phyloP scores from a whole-genome alignment of 2,113 vertebrate genomes.

The Stigmatopora nigra region DNA sequence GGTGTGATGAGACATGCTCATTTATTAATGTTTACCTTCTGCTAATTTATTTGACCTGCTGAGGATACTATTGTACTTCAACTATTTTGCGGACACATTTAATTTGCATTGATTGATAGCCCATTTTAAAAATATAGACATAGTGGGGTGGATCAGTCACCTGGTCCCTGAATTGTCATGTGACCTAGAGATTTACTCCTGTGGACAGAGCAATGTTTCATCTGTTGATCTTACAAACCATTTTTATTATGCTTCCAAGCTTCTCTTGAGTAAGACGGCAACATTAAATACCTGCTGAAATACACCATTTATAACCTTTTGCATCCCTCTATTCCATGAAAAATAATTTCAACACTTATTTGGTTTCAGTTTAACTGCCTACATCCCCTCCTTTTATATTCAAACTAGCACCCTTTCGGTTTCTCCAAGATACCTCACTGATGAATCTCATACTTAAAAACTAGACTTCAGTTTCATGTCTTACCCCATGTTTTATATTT shows the following conservation, averaged over 20 bases:
- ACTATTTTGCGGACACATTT: too few relatives aligned
- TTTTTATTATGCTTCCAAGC: not conserved
- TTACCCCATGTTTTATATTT: constrained; percentile 8
- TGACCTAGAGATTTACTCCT: too few relatives aligned
- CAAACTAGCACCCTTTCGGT: constrained; percentile 35
- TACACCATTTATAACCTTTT: constrained; percentile 72
- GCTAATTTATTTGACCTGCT: too few relatives aligned
- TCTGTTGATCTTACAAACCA: too few relatives aligned
- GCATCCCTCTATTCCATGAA: constrained; percentile 80
- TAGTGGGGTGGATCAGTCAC: too few relatives aligned
- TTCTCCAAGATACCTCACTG: constrained; percentile 73
- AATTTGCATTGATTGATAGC: too few relatives aligned
- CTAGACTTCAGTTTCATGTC: not conserved
- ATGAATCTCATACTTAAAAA: constrained; percentile 85
- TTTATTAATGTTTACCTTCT: too few relatives aligned
- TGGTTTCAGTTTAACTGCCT: constrained; percentile 44
- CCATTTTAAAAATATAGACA: too few relatives aligned
- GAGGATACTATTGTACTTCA: too few relatives aligned
- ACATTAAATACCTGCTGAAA: not conserved
- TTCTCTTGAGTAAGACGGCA: not conserved
- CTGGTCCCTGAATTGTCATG: too few relatives aligned
- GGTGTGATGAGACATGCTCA: too few relatives aligned
- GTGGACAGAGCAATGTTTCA: too few relatives aligned
- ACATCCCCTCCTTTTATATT: constrained; percentile 70
- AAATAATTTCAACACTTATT: constrained; percentile 86